Conservation (phyloP, 2,797 vertebrate genomes). For the Onychomys leucogaster region DNA sequence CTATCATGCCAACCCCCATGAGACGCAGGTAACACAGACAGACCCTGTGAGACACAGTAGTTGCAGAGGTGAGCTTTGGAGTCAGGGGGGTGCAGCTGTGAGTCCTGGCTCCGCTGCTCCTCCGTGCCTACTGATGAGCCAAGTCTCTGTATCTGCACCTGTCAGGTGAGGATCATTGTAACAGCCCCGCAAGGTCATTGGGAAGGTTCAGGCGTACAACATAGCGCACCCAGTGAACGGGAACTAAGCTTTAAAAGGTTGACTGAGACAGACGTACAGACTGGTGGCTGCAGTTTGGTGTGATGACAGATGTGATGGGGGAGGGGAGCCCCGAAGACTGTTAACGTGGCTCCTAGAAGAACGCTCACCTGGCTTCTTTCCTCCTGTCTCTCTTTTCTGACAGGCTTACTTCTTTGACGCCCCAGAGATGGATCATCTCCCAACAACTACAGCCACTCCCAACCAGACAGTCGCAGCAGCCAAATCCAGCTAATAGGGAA, state of each 20-base stretch:
- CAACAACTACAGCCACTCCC: conserved; percentile 51
- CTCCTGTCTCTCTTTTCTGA: background rate
- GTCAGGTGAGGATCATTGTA: background rate
- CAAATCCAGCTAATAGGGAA: conserved; percentile 78
- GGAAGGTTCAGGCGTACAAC: background rate
- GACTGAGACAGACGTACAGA: background rate
- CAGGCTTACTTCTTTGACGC: conserved; percentile 96
- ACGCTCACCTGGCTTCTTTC: background rate
- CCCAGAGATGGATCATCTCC: conserved; percentile 85
- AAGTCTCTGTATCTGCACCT: background rate
- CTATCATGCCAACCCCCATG: background rate
- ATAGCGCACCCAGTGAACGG: background rate
- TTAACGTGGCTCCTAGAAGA: background rate
- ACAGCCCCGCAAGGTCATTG: background rate
- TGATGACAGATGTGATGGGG: background rate
- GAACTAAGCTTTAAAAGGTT: background rate
- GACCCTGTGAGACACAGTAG: background rate
- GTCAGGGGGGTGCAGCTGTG: background rate
- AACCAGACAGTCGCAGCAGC: conserved; percentile 78
- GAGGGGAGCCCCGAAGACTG: fast-evolving
- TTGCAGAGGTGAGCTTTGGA: background rate
- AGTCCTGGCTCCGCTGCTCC: background rate
- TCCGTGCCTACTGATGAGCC: background rate
- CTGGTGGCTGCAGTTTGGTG: background rate
- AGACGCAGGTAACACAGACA: background rate